Evolutionary conservation across 2,797 vertebrate genomes (phyloP).

Genomic region (Austrolebias charrua): DNA sequence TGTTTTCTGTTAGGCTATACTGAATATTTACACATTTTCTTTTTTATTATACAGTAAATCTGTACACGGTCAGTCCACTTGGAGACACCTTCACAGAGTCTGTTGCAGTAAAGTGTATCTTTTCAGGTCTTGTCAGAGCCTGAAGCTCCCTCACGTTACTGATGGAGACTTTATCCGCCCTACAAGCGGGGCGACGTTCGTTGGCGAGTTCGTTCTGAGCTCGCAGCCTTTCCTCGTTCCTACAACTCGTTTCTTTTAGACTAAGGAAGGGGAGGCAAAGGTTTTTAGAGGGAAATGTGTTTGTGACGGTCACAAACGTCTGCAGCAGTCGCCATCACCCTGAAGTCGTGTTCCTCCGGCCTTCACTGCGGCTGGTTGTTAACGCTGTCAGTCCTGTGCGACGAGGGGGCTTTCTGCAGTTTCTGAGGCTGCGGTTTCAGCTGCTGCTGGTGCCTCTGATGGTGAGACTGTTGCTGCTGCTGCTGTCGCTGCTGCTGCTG

Average conservation of each 20-base stretch:
- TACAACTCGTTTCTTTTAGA: slow-evolving; percentile 51
- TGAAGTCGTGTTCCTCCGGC: slow-evolving; percentile 1
- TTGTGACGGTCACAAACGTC: slow-evolving; percentile 32
- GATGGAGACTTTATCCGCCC: slow-evolving; percentile 41
- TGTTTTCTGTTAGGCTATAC: slow-evolving; percentile 88
- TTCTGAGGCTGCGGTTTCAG: slow-evolving; percentile 82
- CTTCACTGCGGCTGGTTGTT: slow-evolving; percentile 88
- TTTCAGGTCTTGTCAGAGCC: slow-evolving; percentile 40
- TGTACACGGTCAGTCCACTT: slow-evolving; percentile 80
- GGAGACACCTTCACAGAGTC: slow-evolving; percentile 55
- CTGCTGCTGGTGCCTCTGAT: slow-evolving; percentile 89
- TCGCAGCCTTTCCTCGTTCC: slow-evolving; percentile 55
- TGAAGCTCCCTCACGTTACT: slow-evolving; percentile 23
- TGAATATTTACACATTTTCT: slow-evolving; percentile 82
- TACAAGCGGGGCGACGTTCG: slow-evolving; percentile 55
- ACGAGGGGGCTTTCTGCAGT: slow-evolving; percentile 78
- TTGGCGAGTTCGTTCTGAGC: slow-evolving; percentile 52
- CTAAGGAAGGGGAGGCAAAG: slow-evolving; percentile 26
- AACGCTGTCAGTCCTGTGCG: slow-evolving; percentile 90
- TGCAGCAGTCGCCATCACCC: slow-evolving; percentile 24
- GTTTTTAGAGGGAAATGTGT: slow-evolving; percentile 7
- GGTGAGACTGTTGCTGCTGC: slow-evolving; percentile 84
- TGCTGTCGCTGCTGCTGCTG: slow-evolving; percentile 82
- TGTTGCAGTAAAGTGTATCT: slow-evolving; percentile 37
- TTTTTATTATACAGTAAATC: slow-evolving; percentile 88